Base-by-base conservation (phyloP, 2,888 invertebrate genomes). In the Melieria picta region DNA sequence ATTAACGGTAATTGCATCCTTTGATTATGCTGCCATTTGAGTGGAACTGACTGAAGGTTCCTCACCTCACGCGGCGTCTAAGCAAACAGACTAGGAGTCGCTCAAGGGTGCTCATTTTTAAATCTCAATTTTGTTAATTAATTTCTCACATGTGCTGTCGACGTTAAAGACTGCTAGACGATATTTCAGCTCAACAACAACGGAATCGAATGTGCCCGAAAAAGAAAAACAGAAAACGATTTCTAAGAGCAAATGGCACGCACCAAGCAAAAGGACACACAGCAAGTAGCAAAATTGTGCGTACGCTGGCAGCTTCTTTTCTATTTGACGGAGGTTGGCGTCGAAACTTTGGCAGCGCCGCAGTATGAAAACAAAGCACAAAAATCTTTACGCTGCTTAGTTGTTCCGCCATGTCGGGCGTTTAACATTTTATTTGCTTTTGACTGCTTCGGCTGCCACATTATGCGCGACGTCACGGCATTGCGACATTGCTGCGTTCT, bases 1-100 rank as follows among this genome's bases (percentile, higher is more conserved):
- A 81, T 83, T 81, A 81, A 79, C 81, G 80, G 76, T 81, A 81
- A 81, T 81, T 83, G 81, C 81, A 83, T 76, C 79, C 81, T 78
- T 81, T 78, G 79, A 76, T 74, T 74, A 71, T 66, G 73, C 48
- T 66, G 60, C 3, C 47, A 56, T 69, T 69, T 57, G 16, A 58
- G 43, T 58, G 58, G 7, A 7, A 50, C 30, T 43, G 30, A 30
- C 30, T 30, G 60, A 48, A 48, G 58, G 48, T n/a, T n/a, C n/a
- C n/a, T n/a, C n/a, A n/a, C n/a, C n/a, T n/a, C 56, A 7, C 16
- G 7, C 42, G 13, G n/a, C 11, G n/a, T 43, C 4, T 58, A 58
- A n/a, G 11, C 9, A 7, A 0, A 30, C 56, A 16, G 13, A 56
- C 11, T 50, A 50, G 11, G 2, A 50, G 5, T 1, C 43, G 46